These are phyloP conservation scores for Nothocercus nigrocapillus DNA, from an alignment of 2,113 vertebrate species.

Conservation along the genomic window DNA sequence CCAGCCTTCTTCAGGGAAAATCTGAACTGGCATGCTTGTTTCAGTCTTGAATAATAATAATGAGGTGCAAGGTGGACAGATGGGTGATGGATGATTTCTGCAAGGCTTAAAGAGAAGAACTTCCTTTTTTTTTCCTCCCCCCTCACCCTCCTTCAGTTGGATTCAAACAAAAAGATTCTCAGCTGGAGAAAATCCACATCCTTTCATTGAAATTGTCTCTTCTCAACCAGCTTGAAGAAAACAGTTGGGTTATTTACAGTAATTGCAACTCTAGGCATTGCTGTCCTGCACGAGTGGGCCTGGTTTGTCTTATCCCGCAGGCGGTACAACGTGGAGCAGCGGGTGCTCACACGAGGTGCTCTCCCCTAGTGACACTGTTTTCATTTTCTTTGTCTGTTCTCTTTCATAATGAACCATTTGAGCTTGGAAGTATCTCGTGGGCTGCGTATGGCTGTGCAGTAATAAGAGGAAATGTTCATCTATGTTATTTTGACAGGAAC, in stretches of 20 bases:
- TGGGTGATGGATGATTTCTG: constrained; percentile 59
- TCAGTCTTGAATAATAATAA: constrained; percentile 67
- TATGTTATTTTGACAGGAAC: not conserved
- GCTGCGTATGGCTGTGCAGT: not conserved
- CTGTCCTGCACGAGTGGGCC: not conserved
- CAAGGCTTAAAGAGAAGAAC: constrained; percentile 9
- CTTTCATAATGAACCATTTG: not conserved
- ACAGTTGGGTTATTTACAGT: not conserved
- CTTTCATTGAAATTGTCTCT: not conserved
- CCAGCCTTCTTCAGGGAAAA: constrained; percentile 58
- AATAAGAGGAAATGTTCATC: not conserved
- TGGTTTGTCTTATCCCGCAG: not conserved
- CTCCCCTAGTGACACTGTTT: not conserved
- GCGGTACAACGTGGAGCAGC: not conserved
- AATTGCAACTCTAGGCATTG: not conserved
- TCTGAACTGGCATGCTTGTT: constrained; percentile 46
- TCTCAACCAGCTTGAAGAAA: not conserved
- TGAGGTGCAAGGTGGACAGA: constrained; percentile 65
- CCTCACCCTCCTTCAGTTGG: too few species aligned
- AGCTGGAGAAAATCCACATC: not conserved
- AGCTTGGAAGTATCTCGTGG: not conserved
- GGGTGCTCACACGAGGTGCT: not conserved
- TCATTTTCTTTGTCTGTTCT: not conserved
- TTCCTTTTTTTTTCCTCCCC: not conserved
- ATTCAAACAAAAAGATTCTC: constrained; percentile 10